Evolutionary conservation across 2,888 invertebrate species (phyloP).

Genomic region (Esperia sulphurella): DNA sequence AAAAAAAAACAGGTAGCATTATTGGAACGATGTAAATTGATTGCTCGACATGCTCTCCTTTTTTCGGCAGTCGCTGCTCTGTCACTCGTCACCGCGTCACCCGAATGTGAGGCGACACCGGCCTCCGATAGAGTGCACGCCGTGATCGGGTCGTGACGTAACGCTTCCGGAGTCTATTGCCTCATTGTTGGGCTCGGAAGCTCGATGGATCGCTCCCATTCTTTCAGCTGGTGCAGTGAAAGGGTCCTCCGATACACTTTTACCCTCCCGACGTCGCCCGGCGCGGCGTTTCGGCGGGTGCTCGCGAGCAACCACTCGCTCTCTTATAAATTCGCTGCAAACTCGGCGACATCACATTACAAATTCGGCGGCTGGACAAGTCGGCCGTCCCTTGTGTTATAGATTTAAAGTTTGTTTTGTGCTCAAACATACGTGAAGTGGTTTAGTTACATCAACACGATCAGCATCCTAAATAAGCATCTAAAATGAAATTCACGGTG

Average conservation of each 20-base stretch:
- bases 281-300: conserved; percentile 33
- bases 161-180: conserved; percentile 67
- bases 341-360: conserved; percentile 71
- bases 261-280: conserved; percentile 59
- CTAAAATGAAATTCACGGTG: conserved; percentile 77
- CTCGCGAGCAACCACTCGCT: conserved; percentile 39
- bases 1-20: not conserved
- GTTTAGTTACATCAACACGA: conserved; percentile 65
- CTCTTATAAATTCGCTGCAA: conserved; percentile 78
- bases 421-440: conserved; percentile 50
- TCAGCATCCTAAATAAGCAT: conserved; percentile 56
- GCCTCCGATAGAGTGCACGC: conserved; percentile 38
- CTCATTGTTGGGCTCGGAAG: conserved; percentile 71
- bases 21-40: not conserved
- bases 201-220: conserved; percentile 69
- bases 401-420: conserved; percentile 43
- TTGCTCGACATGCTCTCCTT: conserved; percentile 5
- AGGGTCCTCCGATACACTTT: conserved; percentile 73
- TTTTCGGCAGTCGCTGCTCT: conserved; percentile 4
- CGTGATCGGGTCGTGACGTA: conserved; percentile 58
- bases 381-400: conserved; percentile 55
- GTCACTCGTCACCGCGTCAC: conserved; percentile 14
- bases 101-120: too few species aligned
- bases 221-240: conserved; percentile 73
- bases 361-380: conserved; percentile 73